A percentile compares a stretch with the other conserved stretches of the same genome.
These are phyloP conservation scores for Drosophila athabasca DNA, from an alignment of 1,140 invertebrate species.

Conservation along the genomic window DNA sequence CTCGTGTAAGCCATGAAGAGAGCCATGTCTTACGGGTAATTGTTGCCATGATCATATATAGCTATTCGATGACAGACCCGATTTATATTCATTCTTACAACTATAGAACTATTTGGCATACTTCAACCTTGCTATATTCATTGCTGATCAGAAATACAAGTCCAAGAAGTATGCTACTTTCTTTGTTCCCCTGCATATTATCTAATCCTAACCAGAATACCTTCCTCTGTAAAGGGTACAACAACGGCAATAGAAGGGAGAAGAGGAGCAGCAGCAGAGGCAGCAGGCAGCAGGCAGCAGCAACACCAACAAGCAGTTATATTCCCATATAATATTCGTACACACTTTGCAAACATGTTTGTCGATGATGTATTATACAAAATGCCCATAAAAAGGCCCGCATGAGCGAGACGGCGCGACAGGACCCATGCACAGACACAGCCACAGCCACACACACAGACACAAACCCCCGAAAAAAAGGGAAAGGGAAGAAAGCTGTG, in stretches of 20 bases:
- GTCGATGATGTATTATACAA: conserved; percentile 83
- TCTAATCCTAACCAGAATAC: no score
- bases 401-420: conserved; percentile 70
- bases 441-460: no score
- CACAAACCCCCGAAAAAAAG: not conserved
- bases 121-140: not conserved
- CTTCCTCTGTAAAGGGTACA: not conserved
- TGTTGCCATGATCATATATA: no score
- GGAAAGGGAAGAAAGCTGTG: conserved; percentile 7
- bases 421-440: not conserved
- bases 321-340: conserved; percentile 83
- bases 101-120: conserved; percentile 8
- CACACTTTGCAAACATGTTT: conserved; percentile 83
- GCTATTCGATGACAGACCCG: no score
- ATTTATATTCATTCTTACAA: no score
- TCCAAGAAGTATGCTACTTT: no score
- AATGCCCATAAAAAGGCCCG: conserved; percentile 82
- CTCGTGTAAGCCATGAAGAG: no score
- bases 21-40: no score
- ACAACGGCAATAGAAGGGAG: conserved; percentile 4
- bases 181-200: no score
- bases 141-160: no score
- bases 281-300: conserved; percentile 39
- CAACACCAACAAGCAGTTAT: conserved; percentile 66
- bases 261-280: conserved; percentile 26